Conservation (phyloP, 2,113 vertebrate species). For the Myiozetetes cayanensis region DNA sequence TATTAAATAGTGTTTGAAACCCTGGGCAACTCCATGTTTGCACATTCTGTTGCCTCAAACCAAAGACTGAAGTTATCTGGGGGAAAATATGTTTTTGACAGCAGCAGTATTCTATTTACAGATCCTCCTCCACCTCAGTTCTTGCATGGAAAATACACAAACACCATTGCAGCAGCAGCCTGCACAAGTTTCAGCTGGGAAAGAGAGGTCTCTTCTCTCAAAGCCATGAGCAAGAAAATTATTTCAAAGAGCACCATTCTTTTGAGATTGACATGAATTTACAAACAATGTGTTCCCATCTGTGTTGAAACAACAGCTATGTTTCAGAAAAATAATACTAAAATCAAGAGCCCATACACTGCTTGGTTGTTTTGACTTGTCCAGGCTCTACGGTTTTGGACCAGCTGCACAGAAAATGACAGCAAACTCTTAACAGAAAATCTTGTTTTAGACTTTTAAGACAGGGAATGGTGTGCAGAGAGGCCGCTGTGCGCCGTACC, state of each 20-base stretch:
- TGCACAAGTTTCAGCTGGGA: not conserved
- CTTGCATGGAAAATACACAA: not conserved
- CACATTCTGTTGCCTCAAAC: not conserved
- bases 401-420: not conserved
- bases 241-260: not conserved
- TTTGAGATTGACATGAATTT: not conserved
- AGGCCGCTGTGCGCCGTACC: conserved; percentile 55
- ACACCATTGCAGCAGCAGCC: not conserved
- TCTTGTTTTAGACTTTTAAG: fast-evolving
- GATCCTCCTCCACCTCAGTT: not conserved
- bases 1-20: not conserved
- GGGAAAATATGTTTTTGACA: not conserved
- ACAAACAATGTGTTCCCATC: not conserved
- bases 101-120: not conserved
- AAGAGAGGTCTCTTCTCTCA: not conserved
- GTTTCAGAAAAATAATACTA: not conserved
- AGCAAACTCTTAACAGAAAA: not conserved
- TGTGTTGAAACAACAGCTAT: not conserved
- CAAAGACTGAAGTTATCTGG: not conserved
- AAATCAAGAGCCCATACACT: not conserved
- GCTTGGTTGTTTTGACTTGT: not conserved
- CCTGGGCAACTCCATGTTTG: not conserved
- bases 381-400: not conserved
- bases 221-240: not conserved
- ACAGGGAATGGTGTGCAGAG: no score